Evolutionary conservation across 2,888 invertebrate species (phyloP), one percentile per base, ranked within the genome.

Genomic region (Hesperia comma): DNA sequence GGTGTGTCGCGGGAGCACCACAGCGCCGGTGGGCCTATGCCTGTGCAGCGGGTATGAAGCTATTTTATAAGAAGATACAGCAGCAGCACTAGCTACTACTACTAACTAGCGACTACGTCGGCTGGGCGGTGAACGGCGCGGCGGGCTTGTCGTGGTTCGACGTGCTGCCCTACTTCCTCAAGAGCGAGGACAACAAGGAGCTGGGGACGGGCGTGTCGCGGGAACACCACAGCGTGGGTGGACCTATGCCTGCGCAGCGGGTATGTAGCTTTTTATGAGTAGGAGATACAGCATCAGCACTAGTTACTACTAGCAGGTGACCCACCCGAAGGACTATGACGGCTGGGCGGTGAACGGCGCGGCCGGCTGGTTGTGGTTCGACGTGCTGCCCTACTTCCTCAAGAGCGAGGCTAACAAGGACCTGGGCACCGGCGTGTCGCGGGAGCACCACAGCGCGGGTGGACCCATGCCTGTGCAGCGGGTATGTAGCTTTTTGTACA

Each of bases 61-160:
- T 32, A 61, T 55, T 54, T 32, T 26, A 26, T 5, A 26, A 26
- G 5, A n/a, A n/a, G n/a, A n/a, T n/a, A n/a, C n/a, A n/a, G n/a
- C n/a, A n/a, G n/a, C n/a, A n/a, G n/a, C n/a, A n/a, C n/a, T n/a
- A n/a, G n/a, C n/a, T n/a, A n/a, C n/a, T n/a, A n/a, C n/a, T n/a
- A n/a, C n/a, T n/a, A n/a, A n/a, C n/a, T n/a, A n/a, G n/a, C n/a
- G 97, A 97, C 86, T 97, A 95, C 84, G 95, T 97, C 78, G 93
- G 94, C 8, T 97, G 97, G 97, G 96, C 93, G 3, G 91, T 90
- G 14, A 93, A 94, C 69, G 97, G 97, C 0, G 96, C 96, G 43
- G 78, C 85, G 0, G 96, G 96, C n/a, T 97, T 97, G 97, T 93
- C 94, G 6, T 97, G 96, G 94, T 92, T 93, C n/a, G 95, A 96